Evolutionary conservation across 2,113 vertebrate genomes (phyloP), one percentile per base, ranked within the genome.

Genomic region (Calypte anna): DNA sequence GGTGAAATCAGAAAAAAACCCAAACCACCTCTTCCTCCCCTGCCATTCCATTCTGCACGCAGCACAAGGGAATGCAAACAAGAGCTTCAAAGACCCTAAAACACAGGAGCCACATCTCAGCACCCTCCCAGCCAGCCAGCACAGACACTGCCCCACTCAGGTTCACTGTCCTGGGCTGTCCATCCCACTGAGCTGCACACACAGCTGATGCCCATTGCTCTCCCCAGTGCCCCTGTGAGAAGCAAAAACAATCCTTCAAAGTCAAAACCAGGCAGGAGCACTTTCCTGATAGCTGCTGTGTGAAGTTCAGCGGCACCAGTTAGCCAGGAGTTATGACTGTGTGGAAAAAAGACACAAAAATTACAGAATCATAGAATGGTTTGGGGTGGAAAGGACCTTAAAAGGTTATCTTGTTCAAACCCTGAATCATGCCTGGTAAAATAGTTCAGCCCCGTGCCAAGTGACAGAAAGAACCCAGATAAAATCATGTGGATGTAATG

Each of bases 1-100:
- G 38, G 54, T 55, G 84, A 91, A 94, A 92, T 31, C 69, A 69
- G 85, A 89, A 87, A 91, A 92, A 86, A 67, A 21, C 24, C 25
- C 76, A 86, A 67, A 21, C 24, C 25, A 73, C 14, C 25, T 36
- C 21, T 54, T 22, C 30, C 33, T 67, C n/a, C 17, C 36, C 24
- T 6, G 8, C 31, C 24, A 33, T 61, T 59, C 64, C 54, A 25
- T 90, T n/a, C 30, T 51, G 31, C 69, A 53, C 19, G 75, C 27
- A 62, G 48, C 50, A 73, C 48, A 19, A 68, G 54, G 75, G 19
- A 12, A 53, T 50, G 31, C 70, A 58, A 92, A 51, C 1, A 9
- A 55, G 38, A 84, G 14, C 38, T 50, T 9, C 10, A 3, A 44
- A 50, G 72, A 86, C 43, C 51, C 68, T 33, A 38, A 55, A 94